Evolutionary conservation across 2,113 vertebrate species (phyloP).

Genomic region (Romanogobio albipinnatus): DNA sequence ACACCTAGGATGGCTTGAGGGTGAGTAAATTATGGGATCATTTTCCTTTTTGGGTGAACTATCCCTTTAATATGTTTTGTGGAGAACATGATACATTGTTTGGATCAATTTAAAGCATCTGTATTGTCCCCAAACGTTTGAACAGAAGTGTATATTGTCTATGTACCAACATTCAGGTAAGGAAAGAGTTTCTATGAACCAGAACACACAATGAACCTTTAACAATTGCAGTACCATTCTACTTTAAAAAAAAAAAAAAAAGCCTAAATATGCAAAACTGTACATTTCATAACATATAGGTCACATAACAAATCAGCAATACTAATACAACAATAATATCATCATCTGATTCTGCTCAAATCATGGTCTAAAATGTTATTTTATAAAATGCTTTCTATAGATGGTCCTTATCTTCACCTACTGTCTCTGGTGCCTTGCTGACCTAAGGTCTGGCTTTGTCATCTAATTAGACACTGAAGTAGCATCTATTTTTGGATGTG

Average conservation of each 20-base stretch:
- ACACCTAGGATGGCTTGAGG: too few relatives aligned
- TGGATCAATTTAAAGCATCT: background rate
- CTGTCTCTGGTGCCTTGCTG: background rate
- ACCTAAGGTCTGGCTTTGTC: background rate
- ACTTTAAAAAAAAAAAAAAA: background rate
- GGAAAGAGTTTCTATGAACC: background rate
- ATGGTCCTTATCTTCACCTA: background rate
- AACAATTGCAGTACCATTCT: background rate
- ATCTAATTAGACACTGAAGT: conserved; percentile 7
- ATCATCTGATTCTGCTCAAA: background rate
- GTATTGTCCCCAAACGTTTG: background rate
- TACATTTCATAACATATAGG: background rate
- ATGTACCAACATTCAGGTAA: background rate
- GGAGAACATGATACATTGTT: background rate
- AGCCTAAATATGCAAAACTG: background rate
- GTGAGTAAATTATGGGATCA: too few relatives aligned
- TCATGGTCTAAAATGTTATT: background rate
- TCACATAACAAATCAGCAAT: background rate
- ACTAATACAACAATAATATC: background rate
- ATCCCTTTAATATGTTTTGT: background rate
- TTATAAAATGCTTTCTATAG: background rate
- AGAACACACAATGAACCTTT: background rate
- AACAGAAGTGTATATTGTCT: background rate
- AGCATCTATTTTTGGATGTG: conserved; percentile 17
- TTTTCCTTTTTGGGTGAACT: too few relatives aligned